These are phyloP conservation scores for Barnardius zonarius DNA, from an alignment of 2,113 vertebrate species.

Conservation along the genomic window DNA sequence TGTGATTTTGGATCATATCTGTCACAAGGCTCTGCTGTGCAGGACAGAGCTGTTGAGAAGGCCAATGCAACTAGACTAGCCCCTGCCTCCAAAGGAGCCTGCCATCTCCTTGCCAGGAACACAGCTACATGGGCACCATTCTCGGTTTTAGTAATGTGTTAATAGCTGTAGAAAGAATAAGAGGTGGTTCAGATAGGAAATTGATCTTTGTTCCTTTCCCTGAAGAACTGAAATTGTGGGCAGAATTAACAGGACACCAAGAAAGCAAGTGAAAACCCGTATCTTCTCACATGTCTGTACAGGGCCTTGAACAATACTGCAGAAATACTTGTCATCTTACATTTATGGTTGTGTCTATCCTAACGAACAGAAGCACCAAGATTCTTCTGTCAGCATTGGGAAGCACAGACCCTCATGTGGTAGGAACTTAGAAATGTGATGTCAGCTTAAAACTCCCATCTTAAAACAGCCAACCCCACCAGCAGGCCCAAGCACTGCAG, in stretches of 20 bases:
- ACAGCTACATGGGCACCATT: background rate
- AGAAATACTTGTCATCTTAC: background rate
- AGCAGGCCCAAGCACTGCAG: background rate
- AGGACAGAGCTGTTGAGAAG: background rate
- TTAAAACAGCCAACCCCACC: background rate
- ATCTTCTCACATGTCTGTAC: background rate
- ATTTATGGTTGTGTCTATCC: background rate
- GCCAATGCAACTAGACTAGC: background rate
- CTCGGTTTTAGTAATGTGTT: background rate
- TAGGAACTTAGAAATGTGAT: background rate
- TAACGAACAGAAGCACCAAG: background rate
- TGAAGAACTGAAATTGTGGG: background rate
- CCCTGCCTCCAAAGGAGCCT: background rate
- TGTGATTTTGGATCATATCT: background rate
- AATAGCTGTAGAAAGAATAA: background rate
- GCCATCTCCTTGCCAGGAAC: background rate
- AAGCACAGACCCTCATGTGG: background rate
- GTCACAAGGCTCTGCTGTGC: background rate
- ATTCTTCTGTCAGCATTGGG: background rate
- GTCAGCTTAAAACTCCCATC: background rate
- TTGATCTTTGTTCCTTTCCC: background rate
- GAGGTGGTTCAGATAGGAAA: background rate
- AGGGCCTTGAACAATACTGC: background rate
- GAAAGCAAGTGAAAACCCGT: background rate
- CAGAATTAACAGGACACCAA: background rate